These are phyloP conservation scores for Molorchus minor DNA, from an alignment of 2,888 invertebrate species.

Conservation along the genomic window DNA sequence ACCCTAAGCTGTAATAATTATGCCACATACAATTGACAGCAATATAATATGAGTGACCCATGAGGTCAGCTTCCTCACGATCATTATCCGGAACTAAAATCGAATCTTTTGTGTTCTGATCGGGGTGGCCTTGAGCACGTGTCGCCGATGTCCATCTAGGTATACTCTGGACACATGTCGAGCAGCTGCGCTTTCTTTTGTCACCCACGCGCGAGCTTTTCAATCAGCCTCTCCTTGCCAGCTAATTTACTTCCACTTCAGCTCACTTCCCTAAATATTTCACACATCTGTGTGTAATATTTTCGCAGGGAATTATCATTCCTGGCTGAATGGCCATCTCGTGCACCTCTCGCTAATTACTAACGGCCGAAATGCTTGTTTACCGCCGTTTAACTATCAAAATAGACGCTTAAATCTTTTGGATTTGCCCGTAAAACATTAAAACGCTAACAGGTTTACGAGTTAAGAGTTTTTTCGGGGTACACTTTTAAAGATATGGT, in stretches of 20 bases:
- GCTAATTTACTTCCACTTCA: slow-evolving; percentile 60
- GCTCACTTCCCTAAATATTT: slow-evolving; percentile 53
- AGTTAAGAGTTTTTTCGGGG: neutral
- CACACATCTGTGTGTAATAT: slow-evolving; percentile 57
- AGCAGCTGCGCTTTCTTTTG: slow-evolving; percentile 60
- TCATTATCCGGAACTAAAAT: slow-evolving; percentile 64
- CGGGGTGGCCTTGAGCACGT: slow-evolving; percentile 58
- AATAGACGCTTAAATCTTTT: slow-evolving; percentile 15
- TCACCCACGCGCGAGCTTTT: slow-evolving; percentile 59
- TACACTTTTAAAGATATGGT: no score
- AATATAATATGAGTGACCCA: slow-evolving; percentile 32
- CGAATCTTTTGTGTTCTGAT: slow-evolving; percentile 55
- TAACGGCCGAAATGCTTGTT: slow-evolving; percentile 20
- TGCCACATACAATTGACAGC: neutral
- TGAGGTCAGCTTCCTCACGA: slow-evolving; percentile 45
- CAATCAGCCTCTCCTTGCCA: slow-evolving; percentile 53
- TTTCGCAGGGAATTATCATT: slow-evolving; percentile 45
- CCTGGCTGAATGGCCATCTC: slow-evolving; percentile 34
- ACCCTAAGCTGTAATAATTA: slow-evolving; percentile 5
- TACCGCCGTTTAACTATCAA: slow-evolving; percentile 8
- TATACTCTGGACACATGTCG: slow-evolving; percentile 56
- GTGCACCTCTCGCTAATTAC: slow-evolving; percentile 32
- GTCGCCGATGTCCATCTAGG: slow-evolving; percentile 58
- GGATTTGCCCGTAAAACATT: no score
- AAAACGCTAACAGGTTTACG: slow-evolving; percentile 2